Evolutionary conservation across 2,888 invertebrate species (phyloP), one percentile per base, ranked within the genome.

Genomic region (Mesopsocus fuscifrons): DNA sequence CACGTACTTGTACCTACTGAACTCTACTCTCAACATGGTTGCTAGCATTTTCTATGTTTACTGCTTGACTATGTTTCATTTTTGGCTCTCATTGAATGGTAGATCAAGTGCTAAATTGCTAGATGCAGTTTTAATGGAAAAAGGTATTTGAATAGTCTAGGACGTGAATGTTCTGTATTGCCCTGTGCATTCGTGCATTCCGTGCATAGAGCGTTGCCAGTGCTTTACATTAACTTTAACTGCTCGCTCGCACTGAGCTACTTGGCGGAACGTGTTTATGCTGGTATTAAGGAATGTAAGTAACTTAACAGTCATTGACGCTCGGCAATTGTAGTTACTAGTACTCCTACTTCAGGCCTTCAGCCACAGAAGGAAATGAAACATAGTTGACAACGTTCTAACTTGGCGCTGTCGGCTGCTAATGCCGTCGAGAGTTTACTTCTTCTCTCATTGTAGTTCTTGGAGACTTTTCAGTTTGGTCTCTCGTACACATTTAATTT

Each of bases 381-480:
- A 21, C 38, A 38, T 38, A 21, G 38, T 18, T 38, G 17, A 38
- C 26, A 15, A 38, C 11, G 17, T 33, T 33, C 3, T 15, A 20
- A 38, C 21, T 38, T 38, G 38, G 38, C 38, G 38, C 38, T 38
- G 38, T 20, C 21, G 21, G 38, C 38, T 18, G 21, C 33, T 33
- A 16, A 16, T 33, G 15, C 17, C 17, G 33, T 17, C n/a, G 30
- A 30, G 9, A 20, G 13, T 20, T 21, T 38, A 38, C 17, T 18
- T 18, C 17, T 38, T 38, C 38, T 38, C 17, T 38, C 16, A 38
- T 38, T 18, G 38, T 38, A 38, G 38, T 38, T 38, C 38, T 38
- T 38, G 17, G 38, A 38, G 21, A 20, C 8, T 38, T 38, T 21
- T 38, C 16, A 20, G 30, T 9, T 42, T 42, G 30, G 42, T 16